These are phyloP conservation scores for Sphenopsis melanotis DNA, from an alignment of 2,797 vertebrate species.

Conservation along the genomic window DNA sequence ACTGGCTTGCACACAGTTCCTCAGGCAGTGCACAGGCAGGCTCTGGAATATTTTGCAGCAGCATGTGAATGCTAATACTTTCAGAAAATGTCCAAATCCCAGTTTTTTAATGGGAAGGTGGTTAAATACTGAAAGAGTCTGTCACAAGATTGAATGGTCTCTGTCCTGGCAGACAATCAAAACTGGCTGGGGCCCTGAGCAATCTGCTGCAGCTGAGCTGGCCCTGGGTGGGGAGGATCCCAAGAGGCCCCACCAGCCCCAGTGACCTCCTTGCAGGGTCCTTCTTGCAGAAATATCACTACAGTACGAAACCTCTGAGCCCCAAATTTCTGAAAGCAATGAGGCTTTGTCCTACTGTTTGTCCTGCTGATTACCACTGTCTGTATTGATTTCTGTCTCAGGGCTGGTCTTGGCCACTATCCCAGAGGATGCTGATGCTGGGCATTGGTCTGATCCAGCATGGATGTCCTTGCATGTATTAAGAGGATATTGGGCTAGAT, in stretches of 20 bases:
- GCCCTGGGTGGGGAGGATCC: background rate
- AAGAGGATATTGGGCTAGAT: background rate
- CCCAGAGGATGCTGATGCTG: background rate
- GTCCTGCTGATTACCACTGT: background rate
- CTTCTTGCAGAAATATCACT: background rate
- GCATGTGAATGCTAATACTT: background rate
- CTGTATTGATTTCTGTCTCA: background rate
- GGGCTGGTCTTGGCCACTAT: background rate
- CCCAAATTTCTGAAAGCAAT: background rate
- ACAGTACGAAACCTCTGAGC: background rate
- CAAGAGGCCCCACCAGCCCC: background rate
- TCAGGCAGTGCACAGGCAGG: background rate
- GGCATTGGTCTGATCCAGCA: background rate
- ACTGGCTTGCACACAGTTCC: rapidly evolving
- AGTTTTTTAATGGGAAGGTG: background rate
- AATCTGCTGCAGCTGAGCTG: background rate
- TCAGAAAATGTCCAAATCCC: background rate
- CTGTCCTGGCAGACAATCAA: background rate
- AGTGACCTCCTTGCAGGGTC: background rate
- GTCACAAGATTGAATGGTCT: background rate
- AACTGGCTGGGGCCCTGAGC: background rate
- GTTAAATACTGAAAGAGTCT: background rate
- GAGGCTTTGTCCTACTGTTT: background rate
- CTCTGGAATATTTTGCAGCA: background rate
- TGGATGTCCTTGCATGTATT: background rate